phyloP scores from a whole-genome alignment of 2,113 vertebrate species.

The Pollachius pollachius region DNA sequence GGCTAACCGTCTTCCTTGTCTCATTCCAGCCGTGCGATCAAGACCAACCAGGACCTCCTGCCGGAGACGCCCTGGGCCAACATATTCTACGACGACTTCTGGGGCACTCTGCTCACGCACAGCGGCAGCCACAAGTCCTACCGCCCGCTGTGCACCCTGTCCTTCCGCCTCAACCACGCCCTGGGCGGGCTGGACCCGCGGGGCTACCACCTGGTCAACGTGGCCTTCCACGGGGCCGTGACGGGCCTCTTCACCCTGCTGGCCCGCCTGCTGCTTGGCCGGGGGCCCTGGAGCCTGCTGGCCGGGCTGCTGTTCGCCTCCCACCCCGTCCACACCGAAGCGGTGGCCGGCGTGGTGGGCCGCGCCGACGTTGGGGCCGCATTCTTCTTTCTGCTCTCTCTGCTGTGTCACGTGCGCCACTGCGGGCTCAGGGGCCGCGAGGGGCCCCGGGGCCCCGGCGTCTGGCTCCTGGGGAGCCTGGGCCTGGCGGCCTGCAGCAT shows the following conservation, averaged over 20 bases:
- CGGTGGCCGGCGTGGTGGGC: slow-evolving; percentile 91
- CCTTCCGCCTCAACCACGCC: slow-evolving; percentile 92
- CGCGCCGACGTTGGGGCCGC: slow-evolving; percentile 92
- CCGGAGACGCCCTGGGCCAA: slow-evolving; percentile 95
- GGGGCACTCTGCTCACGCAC: slow-evolving; percentile 96
- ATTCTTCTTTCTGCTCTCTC: slow-evolving; percentile 91
- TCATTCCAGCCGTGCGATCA: slow-evolving; percentile 91
- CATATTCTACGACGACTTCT: slow-evolving; percentile 98
- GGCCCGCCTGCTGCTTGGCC: slow-evolving; percentile 87
- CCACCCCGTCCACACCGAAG: slow-evolving; percentile 95
- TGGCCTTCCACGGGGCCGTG: slow-evolving; percentile 85
- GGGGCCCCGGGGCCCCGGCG: slow-evolving; percentile 65
- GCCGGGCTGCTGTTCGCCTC: slow-evolving; percentile 92
- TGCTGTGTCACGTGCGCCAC: slow-evolving; percentile 89
- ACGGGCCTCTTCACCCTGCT: slow-evolving; percentile 89
- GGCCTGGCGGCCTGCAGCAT: slow-evolving; percentile 90
- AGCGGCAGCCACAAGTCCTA: slow-evolving; percentile 99
- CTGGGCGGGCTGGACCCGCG: slow-evolving; percentile 91
- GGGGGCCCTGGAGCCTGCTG: slow-evolving; percentile 87
- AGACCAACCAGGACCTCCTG: slow-evolving; percentile 97
- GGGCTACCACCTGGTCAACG: slow-evolving; percentile 94
- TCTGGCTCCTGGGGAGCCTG: slow-evolving; percentile 86
- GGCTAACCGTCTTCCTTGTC: slow-evolving; percentile 20
- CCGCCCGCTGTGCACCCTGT: slow-evolving; percentile 93
- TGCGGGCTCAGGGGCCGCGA: slow-evolving; percentile 68